Conservation (phyloP, 2,888 invertebrate species). For the Lasius platythorax region DNA sequence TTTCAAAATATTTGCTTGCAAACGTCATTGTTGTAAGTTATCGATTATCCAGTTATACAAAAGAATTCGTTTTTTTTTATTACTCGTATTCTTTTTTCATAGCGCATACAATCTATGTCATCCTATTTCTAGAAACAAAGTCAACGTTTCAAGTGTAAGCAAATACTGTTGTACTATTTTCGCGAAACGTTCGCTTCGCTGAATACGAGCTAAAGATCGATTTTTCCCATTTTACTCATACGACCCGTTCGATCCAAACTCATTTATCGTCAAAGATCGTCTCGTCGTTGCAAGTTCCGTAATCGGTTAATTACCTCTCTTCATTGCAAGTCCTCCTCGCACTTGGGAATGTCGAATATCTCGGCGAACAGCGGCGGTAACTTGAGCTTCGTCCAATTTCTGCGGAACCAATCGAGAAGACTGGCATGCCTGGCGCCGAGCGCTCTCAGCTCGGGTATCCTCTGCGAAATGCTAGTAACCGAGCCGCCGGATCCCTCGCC, state of each 20-base stretch:
- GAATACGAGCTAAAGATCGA: too few relatives aligned
- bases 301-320: slow-evolving; percentile 49
- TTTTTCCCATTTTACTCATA: not conserved
- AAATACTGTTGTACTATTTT: too few relatives aligned
- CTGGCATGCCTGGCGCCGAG: slow-evolving; percentile 94
- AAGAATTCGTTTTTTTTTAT: too few relatives aligned
- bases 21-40: too few relatives aligned
- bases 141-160: too few relatives aligned
- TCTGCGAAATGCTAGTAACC: slow-evolving; percentile 87
- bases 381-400: slow-evolving; percentile 94
- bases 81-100: too few relatives aligned
- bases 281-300: slow-evolving; percentile 11
- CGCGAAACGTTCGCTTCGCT: too few relatives aligned
- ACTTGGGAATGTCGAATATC: slow-evolving; percentile 98
- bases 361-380: slow-evolving; percentile 98
- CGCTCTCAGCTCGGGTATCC: slow-evolving; percentile 92
- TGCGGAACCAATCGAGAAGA: slow-evolving; percentile 96
- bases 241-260: not conserved
- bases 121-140: too few relatives aligned
- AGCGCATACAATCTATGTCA: too few relatives aligned
- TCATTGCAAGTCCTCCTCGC: slow-evolving; percentile 90
- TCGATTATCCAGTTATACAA: too few relatives aligned
- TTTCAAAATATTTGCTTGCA: too few relatives aligned
- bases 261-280: slow-evolving; percentile 53
- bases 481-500: slow-evolving; percentile 80